A percentile compares a stretch with the other conserved stretches of the same genome.
Evolutionary conservation across 1,140 invertebrate genomes (phyloP).

Genomic region (Drosophila mauritiana): DNA sequence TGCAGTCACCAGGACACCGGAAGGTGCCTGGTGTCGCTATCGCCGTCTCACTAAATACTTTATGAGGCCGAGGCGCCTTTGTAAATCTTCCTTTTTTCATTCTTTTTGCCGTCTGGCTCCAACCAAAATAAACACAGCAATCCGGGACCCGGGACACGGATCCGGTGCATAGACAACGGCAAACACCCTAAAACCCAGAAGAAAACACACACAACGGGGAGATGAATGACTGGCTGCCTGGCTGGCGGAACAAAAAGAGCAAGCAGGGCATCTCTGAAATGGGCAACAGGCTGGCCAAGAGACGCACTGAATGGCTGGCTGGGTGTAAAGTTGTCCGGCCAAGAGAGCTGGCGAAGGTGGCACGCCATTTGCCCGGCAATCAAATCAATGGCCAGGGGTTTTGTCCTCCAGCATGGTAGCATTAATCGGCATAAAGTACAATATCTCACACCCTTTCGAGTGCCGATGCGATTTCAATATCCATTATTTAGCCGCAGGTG

Average conservation of each 20-base stretch:
- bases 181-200: conserved; percentile 55
- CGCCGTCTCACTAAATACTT: conserved; percentile 49
- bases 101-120: conserved; percentile 46
- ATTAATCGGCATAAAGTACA: conserved; percentile 65
- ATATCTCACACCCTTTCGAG: conserved; percentile 33
- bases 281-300: conserved; percentile 52
- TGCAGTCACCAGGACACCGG: conserved; percentile 22
- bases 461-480: conserved; percentile 55
- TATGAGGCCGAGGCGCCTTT: conserved; percentile 44
- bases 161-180: conserved; percentile 45
- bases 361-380: conserved; percentile 27
- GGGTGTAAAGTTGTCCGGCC: background rate
- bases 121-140: conserved; percentile 51
- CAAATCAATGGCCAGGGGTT: conserved; percentile 42
- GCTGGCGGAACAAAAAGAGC: conserved; percentile 58
- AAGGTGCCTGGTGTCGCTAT: conserved; percentile 37
- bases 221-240: conserved; percentile 54
- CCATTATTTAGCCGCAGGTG: conserved; percentile 27
- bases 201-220: conserved; percentile 35
- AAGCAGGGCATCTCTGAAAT: conserved; percentile 1
- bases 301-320: background rate
- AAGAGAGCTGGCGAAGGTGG: background rate
- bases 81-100: conserved; percentile 28
- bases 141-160: conserved; percentile 5
- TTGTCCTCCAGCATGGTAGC: conserved; percentile 28